These are phyloP conservation scores for Dinoponera quadriceps DNA, from an alignment of 1,140 invertebrate species.

Conservation along the genomic window DNA sequence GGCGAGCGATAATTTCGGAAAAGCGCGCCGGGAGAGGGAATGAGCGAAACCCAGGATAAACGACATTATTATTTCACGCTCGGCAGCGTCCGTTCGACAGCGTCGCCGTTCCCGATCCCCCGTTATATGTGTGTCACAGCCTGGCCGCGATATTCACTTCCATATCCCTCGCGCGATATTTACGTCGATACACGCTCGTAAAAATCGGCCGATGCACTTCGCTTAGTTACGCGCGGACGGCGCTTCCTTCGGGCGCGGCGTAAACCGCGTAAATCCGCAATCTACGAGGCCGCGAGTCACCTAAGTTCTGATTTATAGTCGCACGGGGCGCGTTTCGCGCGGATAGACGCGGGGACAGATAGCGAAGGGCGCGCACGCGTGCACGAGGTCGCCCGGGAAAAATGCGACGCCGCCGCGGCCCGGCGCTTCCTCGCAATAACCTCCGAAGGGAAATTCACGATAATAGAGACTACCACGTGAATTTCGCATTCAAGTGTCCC, in stretches of 20 bases:
- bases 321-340: conserved; percentile 31
- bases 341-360: conserved; percentile 52
- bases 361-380: conserved; percentile 35
- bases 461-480: conserved; percentile 78
- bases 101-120: background rate
- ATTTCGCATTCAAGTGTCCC: conserved; percentile 74
- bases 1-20: too few species aligned
- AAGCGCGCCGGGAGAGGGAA: too few species aligned
- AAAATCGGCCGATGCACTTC: conserved; percentile 45
- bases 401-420: conserved; percentile 67
- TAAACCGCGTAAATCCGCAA: conserved; percentile 58
- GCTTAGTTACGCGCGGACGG: conserved; percentile 51
- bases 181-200: conserved; percentile 46
- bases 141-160: background rate
- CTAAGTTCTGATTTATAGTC: conserved; percentile 56
- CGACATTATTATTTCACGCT: conserved; percentile 13
- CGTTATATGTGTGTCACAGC: background rate
- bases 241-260: conserved; percentile 38
- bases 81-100: background rate
- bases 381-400: conserved; percentile 62
- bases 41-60: background rate
- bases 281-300: conserved; percentile 51
- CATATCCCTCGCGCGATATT: conserved; percentile 29
- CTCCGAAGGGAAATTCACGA: conserved; percentile 79
- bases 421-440: conserved; percentile 72